phyloP scores from a whole-genome alignment of 2,888 invertebrate genomes.

The Tricholauxania praeusta region DNA sequence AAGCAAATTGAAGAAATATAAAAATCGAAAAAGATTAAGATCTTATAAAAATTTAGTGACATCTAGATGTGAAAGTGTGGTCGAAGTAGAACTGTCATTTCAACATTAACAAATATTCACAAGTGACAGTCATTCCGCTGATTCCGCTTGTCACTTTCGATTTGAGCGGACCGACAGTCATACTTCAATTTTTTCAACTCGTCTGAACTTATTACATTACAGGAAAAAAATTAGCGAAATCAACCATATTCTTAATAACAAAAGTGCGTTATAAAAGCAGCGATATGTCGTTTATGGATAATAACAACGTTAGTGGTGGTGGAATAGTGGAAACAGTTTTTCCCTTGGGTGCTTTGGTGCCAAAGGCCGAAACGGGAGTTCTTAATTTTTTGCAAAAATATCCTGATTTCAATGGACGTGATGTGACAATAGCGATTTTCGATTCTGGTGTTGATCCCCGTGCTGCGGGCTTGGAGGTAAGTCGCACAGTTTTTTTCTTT shows the following conservation, averaged over 20 bases:
- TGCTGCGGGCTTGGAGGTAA: conserved; percentile 92
- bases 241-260: conserved; percentile 4
- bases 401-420: conserved; percentile 92
- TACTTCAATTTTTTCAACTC: not conserved
- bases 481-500: conserved; percentile 12
- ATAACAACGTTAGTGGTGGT: conserved; percentile 55
- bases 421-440: conserved; percentile 92
- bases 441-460: conserved; percentile 99
- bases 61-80: not conserved
- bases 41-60: not conserved
- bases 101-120: too few species aligned
- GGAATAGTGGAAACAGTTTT: conserved; percentile 74
- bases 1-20: not conserved
- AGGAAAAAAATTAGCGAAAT: conserved; percentile 18
- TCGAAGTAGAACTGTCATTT: too few species aligned
- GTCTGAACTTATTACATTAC: conserved; percentile 12
- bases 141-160: conserved; percentile 42
- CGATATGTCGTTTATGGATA: conserved; percentile 20
- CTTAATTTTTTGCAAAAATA: conserved; percentile 87
- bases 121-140: conserved; percentile 41
- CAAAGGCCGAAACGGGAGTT: conserved; percentile 95
- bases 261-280: conserved; percentile 30
- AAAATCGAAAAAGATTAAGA: not conserved
- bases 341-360: conserved; percentile 87
- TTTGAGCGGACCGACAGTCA: not conserved